Evolutionary conservation across 2,888 invertebrate genomes (phyloP).

Genomic region (Plagodis dolabraria): DNA sequence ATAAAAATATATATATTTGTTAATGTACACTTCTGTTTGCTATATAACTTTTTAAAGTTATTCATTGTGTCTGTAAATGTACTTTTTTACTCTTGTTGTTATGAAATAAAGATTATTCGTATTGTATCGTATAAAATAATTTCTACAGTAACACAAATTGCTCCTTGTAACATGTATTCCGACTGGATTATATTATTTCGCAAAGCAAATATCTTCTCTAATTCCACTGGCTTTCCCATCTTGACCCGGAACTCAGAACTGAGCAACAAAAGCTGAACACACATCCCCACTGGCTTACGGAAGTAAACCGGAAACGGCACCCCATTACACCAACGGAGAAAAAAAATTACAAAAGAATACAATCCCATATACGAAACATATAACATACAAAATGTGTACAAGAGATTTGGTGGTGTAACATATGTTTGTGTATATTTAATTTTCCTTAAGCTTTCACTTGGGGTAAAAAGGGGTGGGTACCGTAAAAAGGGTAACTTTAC

Average conservation of each 20-base stretch:
- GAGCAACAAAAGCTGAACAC: constrained; percentile 9
- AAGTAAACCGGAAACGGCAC: constrained; percentile 22
- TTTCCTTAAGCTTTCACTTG: constrained; percentile 32
- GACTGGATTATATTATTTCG: not conserved
- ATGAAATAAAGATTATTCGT: too few relatives aligned
- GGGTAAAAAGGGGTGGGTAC: constrained; percentile 28
- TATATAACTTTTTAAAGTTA: too few relatives aligned
- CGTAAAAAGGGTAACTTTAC: constrained; percentile 33
- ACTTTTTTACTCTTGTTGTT: too few relatives aligned
- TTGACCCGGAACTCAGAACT: constrained; percentile 14
- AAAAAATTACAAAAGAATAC: constrained; percentile 6
- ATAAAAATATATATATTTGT: too few relatives aligned
- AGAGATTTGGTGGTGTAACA: constrained; percentile 13
- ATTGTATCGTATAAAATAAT: too few relatives aligned
- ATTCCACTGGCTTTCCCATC: constrained; percentile 10
- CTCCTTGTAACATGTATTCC: too few relatives aligned
- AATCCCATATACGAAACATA: not conserved
- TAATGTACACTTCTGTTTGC: too few relatives aligned
- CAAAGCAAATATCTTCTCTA: constrained; percentile 1
- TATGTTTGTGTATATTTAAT: constrained; percentile 30
- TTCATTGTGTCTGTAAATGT: too few relatives aligned
- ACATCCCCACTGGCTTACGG: constrained; percentile 9
- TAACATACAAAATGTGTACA: constrained; percentile 4
- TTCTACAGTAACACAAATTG: too few relatives aligned
- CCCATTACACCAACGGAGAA: constrained; percentile 22